Evolutionary conservation across 2,797 vertebrate genomes (phyloP), one percentile per base, ranked within the genome.

Genomic region (Petrocephalus sullivani): DNA sequence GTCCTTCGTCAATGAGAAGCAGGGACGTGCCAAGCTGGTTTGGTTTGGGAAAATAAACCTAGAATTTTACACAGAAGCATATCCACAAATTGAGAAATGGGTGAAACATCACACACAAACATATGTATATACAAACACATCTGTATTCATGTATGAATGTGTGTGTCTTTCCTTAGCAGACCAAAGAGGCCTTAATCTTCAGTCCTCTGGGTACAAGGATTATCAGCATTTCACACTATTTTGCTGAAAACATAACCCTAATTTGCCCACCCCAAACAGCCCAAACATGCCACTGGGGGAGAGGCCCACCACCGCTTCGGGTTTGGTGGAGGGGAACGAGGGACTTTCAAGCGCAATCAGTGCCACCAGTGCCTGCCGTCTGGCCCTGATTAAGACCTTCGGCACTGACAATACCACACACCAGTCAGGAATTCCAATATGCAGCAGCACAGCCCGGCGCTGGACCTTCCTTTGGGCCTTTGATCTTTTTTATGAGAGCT

Each of bases 401-500:
- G 1, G 46, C 21, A 67, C 41, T 67, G 60, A 67, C 46, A 51
- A 87, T 67, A n/a, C 37, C 64, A 28, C 21, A 12, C 75, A 64
- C 61, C 57, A 78, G 41, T 41, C 16, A 81, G 28, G 71, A 57
- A 82, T 81, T 82, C 87, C 71, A 60, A 57, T 88, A 78, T 87
- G 87, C 53, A 60, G 28, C 67, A 57, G 21, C 33, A 37, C 53
- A 41, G 87, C 19, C 75, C n/a, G 6, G 23, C n/a, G 4, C 71
- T 21, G 71, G 12, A 10, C 33, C 71, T 12, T 8, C 53, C 41
- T 58, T 71, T 46, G n/a, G 37, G 8, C 8, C 64, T 88, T 88
- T 88, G 75, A 88, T 88, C 75, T 81, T 88, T 88, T 82, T 83
- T 83, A 82, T 88, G 75, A 57, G 75, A 28, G 3, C 33, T 82